A percentile compares a stretch with the other conserved stretches of the same genome.
Evolutionary conservation across 2,888 invertebrate genomes (phyloP).

Genomic region (Pachymerium ferrugineum): DNA sequence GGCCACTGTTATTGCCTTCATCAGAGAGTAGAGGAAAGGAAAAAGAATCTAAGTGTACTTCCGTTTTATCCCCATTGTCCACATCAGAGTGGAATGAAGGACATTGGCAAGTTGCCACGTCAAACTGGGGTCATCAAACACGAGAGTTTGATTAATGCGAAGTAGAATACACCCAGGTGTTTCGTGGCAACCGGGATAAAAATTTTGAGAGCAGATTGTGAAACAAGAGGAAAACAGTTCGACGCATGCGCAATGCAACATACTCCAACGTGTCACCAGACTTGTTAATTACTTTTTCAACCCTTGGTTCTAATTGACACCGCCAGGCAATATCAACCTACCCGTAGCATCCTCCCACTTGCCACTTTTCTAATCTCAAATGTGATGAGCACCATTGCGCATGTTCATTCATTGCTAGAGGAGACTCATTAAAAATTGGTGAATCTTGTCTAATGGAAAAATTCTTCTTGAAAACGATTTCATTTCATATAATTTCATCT

Average conservation of each 20-base stretch:
- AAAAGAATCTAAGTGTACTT: neutral
- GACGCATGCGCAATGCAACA: neutral
- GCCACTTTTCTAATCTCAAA: neutral
- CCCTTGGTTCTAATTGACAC: conserved; percentile 20
- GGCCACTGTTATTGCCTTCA: conserved; percentile 11
- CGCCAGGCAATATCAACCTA: conserved; percentile 12
- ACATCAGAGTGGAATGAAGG: neutral
- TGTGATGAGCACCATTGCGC: neutral
- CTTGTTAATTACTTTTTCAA: conserved; percentile 1
- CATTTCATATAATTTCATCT: conserved; percentile 11
- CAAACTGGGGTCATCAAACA: neutral
- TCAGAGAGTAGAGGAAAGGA: too few species aligned
- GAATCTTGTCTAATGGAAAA: conserved; percentile 3
- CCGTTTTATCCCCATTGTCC: conserved; percentile 7
- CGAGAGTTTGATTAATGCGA: neutral
- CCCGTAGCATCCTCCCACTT: too few species aligned
- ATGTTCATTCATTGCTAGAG: neutral
- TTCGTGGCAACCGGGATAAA: conserved; percentile 4
- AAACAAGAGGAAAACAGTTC: neutral
- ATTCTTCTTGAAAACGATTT: neutral
- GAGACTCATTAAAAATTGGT: conserved; percentile 1
- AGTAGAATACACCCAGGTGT: neutral
- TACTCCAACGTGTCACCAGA: neutral
- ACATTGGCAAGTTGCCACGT: conserved; percentile 7
- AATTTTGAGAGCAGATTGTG: neutral